Conservation (phyloP, 1,140 invertebrate species). For the Lethrus apterus region DNA sequence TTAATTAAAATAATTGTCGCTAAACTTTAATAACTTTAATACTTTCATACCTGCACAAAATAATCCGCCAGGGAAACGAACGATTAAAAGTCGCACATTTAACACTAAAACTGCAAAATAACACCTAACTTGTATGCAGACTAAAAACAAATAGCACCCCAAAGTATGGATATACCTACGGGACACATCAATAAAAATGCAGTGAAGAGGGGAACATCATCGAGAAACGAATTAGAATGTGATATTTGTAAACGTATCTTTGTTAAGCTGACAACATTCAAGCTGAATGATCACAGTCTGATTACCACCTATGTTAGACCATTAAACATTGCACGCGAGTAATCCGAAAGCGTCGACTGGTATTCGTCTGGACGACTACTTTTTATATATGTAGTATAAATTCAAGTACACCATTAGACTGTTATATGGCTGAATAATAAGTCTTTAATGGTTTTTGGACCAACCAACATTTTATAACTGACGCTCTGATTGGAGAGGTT, state of each 20-base stretch:
- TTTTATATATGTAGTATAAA: slow-evolving; percentile 25
- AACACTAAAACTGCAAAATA: not conserved
- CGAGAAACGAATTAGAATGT: no score
- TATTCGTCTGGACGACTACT: slow-evolving; percentile 4
- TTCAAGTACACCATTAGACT: slow-evolving; percentile 25
- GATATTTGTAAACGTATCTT: no score
- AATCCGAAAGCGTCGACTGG: slow-evolving; percentile 7
- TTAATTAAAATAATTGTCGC: not conserved
- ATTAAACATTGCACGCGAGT: slow-evolving; percentile 4
- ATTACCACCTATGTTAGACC: slow-evolving; percentile 9
- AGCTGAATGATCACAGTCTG: slow-evolving; percentile 18
- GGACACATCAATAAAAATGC: slow-evolving; percentile 21
- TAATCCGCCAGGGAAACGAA: no score
- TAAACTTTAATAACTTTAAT: not conserved
- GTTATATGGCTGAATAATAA: slow-evolving; percentile 25
- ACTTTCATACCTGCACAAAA: not conserved
- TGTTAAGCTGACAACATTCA: not conserved
- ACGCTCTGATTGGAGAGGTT: slow-evolving; percentile 20
- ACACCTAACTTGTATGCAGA: slow-evolving; percentile 10
- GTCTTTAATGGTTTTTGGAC: slow-evolving; percentile 21
- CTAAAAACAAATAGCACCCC: slow-evolving; percentile 24
- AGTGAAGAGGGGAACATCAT: slow-evolving; percentile 17
- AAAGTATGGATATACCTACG: slow-evolving; percentile 23
- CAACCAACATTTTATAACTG: slow-evolving; percentile 25
- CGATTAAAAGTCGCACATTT: no score